Evolutionary conservation across 2,797 vertebrate species (phyloP), one percentile per base, ranked within the genome.

Genomic region (Sebastes iracundus): DNA sequence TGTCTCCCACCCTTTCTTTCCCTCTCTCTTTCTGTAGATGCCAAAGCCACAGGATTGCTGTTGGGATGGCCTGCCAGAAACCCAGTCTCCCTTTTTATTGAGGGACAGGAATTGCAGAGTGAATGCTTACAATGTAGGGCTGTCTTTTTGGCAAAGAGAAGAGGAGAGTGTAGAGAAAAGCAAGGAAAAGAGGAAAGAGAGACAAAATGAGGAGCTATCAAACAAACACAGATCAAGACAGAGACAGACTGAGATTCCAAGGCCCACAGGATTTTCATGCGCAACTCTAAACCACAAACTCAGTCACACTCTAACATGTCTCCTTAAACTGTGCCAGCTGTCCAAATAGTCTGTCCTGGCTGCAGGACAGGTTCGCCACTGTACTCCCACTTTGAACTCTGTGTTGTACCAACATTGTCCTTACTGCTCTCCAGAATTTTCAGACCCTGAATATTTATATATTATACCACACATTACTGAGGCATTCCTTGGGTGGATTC

Each of bases 261-360:
- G 58, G 72, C 68, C 64, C 73, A 74, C 56, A 81, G 80, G 84
- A 89, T 85, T 88, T 86, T 84, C 81, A 85, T 87, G 78, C 46
- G 33, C 67, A 90, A 72, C 77, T 77, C 83, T 74, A 62, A 58
- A 89, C 87, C 89, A 82, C 90, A 92, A 85, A 90, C 80, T 82
- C 96, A 96, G 92, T 81, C 94, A 93, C 62, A 93, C 94, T 69
- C 82, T 10, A 84, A 93, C 81, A 89, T 46, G 90, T 94, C 81
- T 93, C 91, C 90, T 95, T 96, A 95, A 97, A 93, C 7, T 91
- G 91, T 95, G 96, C 96, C 97, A 97, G 97, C 97, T 97, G 97
- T 90, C 83, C 77, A 93, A 93, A 93, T 83, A 93, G 46, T 84
- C 74, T 62, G 79, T 79, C 63, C 87, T 91, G 87, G 88, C 86